These are phyloP conservation scores for Vanessa atalanta DNA, from an alignment of 1,140 invertebrate genomes.

Conservation along the genomic window DNA sequence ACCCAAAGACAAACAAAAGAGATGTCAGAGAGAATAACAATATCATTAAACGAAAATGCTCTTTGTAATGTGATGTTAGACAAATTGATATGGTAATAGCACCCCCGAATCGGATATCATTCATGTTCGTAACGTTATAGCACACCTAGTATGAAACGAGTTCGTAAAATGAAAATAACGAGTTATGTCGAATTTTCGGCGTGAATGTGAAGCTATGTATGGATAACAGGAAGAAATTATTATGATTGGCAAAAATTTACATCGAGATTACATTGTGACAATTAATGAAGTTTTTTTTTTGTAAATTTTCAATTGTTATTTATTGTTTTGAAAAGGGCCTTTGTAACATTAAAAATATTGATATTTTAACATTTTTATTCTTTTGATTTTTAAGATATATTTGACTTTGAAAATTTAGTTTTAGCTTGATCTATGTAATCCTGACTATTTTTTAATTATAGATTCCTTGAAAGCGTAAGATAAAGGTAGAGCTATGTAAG, in stretches of 20 bases:
- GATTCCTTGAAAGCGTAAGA: too few species aligned
- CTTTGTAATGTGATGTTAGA: conserved; percentile 31
- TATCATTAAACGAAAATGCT: conserved; percentile 25
- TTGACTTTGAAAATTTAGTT: too few species aligned
- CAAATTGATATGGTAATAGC: conserved; percentile 42
- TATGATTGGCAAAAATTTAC: conserved; percentile 15
- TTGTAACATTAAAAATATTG: neutral
- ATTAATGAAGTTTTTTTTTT: neutral
- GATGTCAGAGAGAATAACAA: conserved; percentile 29
- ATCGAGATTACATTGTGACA: neutral
- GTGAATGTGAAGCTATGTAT: conserved; percentile 19
- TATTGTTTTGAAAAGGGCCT: neutral
- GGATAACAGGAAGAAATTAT: conserved; percentile 13
- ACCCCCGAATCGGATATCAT: conserved; percentile 42
- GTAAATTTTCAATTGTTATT: neutral
- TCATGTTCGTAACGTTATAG: conserved; percentile 41
- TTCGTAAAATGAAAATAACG: conserved; percentile 42
- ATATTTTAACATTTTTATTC: too few species aligned
- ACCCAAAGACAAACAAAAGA: conserved; percentile 21
- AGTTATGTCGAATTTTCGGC: conserved; percentile 17
- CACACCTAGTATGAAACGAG: conserved; percentile 36
- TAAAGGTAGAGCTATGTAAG: too few species aligned
- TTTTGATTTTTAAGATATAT: too few species aligned
- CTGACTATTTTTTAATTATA: too few species aligned
- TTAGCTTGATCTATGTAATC: too few species aligned